Base-by-base conservation (phyloP, 2,888 invertebrate species). In the Caradrina kadenii region DNA sequence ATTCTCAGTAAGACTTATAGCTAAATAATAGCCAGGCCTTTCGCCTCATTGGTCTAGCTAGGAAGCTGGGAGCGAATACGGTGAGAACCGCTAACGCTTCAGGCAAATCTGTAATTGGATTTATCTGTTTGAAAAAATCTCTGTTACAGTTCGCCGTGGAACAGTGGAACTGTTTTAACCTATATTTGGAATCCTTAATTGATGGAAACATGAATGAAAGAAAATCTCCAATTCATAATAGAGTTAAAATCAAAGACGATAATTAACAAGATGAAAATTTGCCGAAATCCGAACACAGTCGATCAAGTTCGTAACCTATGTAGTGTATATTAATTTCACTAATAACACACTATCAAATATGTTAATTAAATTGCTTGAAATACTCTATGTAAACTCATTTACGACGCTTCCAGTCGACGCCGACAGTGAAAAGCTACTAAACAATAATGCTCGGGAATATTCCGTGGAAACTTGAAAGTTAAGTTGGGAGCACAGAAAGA, bases 381-480 rank as follows among this genome's bases (percentile, higher is more conserved):
- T 72, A 31, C 42, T 19, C 53, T 55, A 21, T n/a, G n/a, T 22
- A 60, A 67, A 73, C 45, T 69, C 58, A 64, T 63, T 64, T 66
- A 68, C 62, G 63, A 55, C 71, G 63, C 60, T 63, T 58, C 55
- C 56, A 76, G 59, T 62, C 63, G 26, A 62, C 45, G 21, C 35
- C 42, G 63, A 72, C 74, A 71, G 10, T 70, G 59, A 56, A 61
- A 53, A 60, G 50, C 63, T 50, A 56, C 55, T 56, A 63, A 75
- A 83, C 75, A 78, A 78, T 80, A 80, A 69, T 58, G 56, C 50
- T 52, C 45, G 7, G 63, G 64, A 69, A 68, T 80, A 82, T 77
- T 72, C 64, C 39, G 60, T 68, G 69, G 54, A 74, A 80, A 70
- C 62, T 72, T 64, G 55, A 82, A 72, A 72, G 71, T 70, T 69